phyloP scores from a whole-genome alignment of 2,888 invertebrate genomes.

The Strigamia crassipes region DNA sequence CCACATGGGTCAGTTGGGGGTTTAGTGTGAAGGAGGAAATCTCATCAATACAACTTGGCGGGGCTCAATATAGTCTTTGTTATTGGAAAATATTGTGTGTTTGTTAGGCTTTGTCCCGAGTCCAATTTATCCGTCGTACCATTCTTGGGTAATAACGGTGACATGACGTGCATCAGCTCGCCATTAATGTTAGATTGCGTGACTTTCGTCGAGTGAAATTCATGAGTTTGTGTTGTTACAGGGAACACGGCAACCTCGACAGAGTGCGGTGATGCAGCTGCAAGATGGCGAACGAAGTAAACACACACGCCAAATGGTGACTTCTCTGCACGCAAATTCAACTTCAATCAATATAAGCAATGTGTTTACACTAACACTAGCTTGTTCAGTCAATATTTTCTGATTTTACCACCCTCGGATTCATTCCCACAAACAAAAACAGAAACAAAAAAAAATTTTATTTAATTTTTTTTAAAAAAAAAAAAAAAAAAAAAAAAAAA shows the following conservation, averaged over 20 bases:
- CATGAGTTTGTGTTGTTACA: slow-evolving; percentile 12
- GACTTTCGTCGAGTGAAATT: slow-evolving; percentile 18
- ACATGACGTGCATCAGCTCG: background rate
- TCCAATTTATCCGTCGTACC: slow-evolving; percentile 12
- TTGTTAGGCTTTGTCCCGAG: background rate
- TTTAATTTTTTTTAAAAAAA: background rate
- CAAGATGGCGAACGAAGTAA: slow-evolving; percentile 25
- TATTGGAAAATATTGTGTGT: background rate
- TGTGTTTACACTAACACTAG: slow-evolving; percentile 10
- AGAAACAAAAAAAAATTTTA: background rate
- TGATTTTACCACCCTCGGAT: background rate
- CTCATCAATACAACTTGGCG: slow-evolving; percentile 1
- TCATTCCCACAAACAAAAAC: background rate
- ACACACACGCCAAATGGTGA: slow-evolving; percentile 15
- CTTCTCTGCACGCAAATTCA: slow-evolving; percentile 4
- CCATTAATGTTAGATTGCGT: background rate
- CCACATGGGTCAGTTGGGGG: slow-evolving; percentile 29
- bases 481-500: too few species aligned
- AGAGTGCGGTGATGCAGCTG: background rate
- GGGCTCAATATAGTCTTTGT: background rate
- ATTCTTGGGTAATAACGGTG: slow-evolving; percentile 6
- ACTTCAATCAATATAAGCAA: background rate
- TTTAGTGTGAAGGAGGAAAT: background rate
- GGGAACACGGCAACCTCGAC: background rate
- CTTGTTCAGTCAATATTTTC: background rate